phyloP scores from a whole-genome alignment of 2,888 invertebrate genomes.

The Drosophila acutilabella region DNA sequence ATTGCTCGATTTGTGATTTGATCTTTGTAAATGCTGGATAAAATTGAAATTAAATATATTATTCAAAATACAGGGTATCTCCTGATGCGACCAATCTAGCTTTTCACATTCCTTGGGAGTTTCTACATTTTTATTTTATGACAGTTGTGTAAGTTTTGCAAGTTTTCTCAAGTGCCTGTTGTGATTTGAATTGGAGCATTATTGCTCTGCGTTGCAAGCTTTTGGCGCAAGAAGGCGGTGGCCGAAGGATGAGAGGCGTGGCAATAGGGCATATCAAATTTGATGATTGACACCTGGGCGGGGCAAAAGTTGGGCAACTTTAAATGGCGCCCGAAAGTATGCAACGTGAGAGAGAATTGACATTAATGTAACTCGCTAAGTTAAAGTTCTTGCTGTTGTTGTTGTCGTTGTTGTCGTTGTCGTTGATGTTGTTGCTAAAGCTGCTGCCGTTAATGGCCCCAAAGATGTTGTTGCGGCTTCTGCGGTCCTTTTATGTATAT shows the following conservation, averaged over 20 bases:
- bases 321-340: slow-evolving; percentile 50
- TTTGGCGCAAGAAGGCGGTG: neutral
- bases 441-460: slow-evolving; percentile 51
- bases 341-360: slow-evolving; percentile 49
- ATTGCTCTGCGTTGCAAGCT: slow-evolving; percentile 8
- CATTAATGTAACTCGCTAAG: slow-evolving; percentile 60
- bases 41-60: neutral
- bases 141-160: slow-evolving; percentile 46
- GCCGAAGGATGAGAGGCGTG: slow-evolving; percentile 5
- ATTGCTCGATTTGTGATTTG: too few species aligned
- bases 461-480: slow-evolving; percentile 71
- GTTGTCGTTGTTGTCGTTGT: slow-evolving; percentile 25
- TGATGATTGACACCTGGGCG: slow-evolving; percentile 60
- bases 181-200: slow-evolving; percentile 45
- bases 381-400: slow-evolving; percentile 17
- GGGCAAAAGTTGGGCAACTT: slow-evolving; percentile 46
- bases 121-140: slow-evolving; percentile 56
- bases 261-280: slow-evolving; percentile 53
- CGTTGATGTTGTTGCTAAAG: slow-evolving; percentile 34
- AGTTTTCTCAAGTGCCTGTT: slow-evolving; percentile 49
- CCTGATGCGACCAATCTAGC: neutral
- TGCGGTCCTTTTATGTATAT: slow-evolving; percentile 52
- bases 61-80: neutral
- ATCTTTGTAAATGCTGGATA: neutral
- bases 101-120: slow-evolving; percentile 7